Evolutionary conservation across 2,888 invertebrate species (phyloP), one percentile per base, ranked within the genome.

Genomic region (Andrena minutula): DNA sequence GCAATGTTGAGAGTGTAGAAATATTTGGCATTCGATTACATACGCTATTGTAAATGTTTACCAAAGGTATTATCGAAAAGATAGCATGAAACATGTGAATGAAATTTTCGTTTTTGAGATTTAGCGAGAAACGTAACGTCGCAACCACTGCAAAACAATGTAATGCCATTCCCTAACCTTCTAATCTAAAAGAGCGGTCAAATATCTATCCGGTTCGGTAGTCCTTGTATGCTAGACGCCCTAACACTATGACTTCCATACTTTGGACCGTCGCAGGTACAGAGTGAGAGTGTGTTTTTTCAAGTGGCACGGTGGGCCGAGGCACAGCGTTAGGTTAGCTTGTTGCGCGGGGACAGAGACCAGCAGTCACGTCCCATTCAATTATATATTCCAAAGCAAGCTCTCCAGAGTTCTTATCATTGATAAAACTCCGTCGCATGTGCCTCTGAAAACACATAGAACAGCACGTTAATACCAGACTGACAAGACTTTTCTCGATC

Each of bases 371-470:
- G 91, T 91, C 92, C 92, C 92, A 83, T 91, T 91, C 88, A 90
- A 89, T 91, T 91, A 89, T 90, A 90, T 91, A 91, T 91, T 93
- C 93, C 93, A 92, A 92, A 92, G 91, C 91, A 93, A 93, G 91
- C 91, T 92, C 91, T 90, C 91, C 90, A 92, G 93, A 93, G 93
- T 93, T 93, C 90, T 92, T 92, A 93, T 93, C 92, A 92, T 90
- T 90, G 90, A 93, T 92, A 93, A 93, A 92, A 93, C 93, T 93
- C 93, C 92, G 91, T 91, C 93, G 93, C 93, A 91, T 93, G 93
- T 93, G 93, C 93, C 93, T 93, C 93, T 93, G 93, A 93, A 93
- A 93, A 93, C 91, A 93, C 90, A 93, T 92, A 93, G 92, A 93
- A 93, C 93, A 93, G 93, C 93, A 93, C 91, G 91, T 93, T 93